Base-by-base conservation (phyloP, 2,888 invertebrate species). In the Monoplex corrugatus region DNA sequence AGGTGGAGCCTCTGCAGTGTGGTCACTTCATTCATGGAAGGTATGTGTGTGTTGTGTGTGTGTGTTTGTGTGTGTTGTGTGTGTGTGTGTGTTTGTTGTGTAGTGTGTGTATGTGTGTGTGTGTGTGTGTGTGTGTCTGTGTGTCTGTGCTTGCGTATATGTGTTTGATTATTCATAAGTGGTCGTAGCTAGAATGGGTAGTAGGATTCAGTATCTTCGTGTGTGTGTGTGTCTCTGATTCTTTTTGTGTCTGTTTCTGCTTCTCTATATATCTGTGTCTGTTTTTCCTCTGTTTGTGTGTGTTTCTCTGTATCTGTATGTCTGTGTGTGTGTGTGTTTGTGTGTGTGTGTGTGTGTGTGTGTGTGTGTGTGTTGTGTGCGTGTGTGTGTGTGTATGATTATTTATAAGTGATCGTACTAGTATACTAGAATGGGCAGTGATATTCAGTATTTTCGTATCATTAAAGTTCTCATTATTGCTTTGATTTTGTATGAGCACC, bases 1-100 rank as follows among this genome's bases (percentile, higher is more conserved):
- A 93, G 32, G 96, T 98, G 80, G 98, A 98, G 93, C 98, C 98
- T 32, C 96, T 98, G 92, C 98, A 98, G 2, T 98, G 98, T 96
- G 97, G 98, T 3, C 98, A 98, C 95, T 98, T 98, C 92, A 97
- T 98, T 85, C 98, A 98, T 95, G 93, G 92, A 88, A 94, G 95
- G 95, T 95, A 90, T 75, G 35, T 16, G 38, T 1, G 6, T n/a
- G 78, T 80, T 32, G 78, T 78, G 38, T 40, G 38, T 40, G 40
- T 72, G 72, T 40, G 40, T 72, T 32, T 16, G 38, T 40, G 78
- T 28, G 35, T 75, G 6, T 75, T 32, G 10, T 8, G 8, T 38
- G 43, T 28, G 13, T 28, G 23, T 80, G 38, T 40, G 43, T 80
- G 38, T 40, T 32, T 6, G 35, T 40, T 8, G 38, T 3, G 38